Evolutionary conservation across 2,888 invertebrate species (phyloP), one percentile per base, ranked within the genome.

Genomic region (Abscondita cerata): DNA sequence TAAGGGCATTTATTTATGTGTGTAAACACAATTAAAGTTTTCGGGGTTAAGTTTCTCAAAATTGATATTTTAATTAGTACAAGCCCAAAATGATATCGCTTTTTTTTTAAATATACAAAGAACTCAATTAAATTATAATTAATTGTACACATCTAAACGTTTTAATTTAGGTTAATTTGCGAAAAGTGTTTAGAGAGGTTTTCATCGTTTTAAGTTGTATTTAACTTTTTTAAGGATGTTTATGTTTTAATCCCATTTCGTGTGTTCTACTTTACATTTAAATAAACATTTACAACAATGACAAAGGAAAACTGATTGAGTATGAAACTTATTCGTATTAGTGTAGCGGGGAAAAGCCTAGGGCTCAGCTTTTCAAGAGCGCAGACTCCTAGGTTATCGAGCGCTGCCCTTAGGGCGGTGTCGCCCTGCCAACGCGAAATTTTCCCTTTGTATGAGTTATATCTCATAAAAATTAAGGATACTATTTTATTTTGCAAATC

Each of bases 311-410:
- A 56, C 55, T 25, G 56, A 48, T 52, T 53, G 52, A 34, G 52
- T 53, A 52, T 40, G 50, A 62, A 41, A 19, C 47, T 25, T 25
- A 47, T 38, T 48, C 38, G 38, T 53, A 62, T 62, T 62, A 62
- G 53, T 57, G 57, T 51, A 62, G 19, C 44, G 52, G 41, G 50
- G 59, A 44, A 61, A 59, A 48, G 59, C 69, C 69, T 67, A 61
- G 64, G 68, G 69, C 66, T 59, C 52, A 53, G 33, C 53, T 44
- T 41, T 59, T 69, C 64, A 61, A 69, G 60, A 70, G 72, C 75
- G 75, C 73, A 75, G 72, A 69, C 71, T 70, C 74, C 68, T 65
- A 69, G 69, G 70, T 69, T 77, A 76, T 76, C 75, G 76, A 77
- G 70, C 76, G 76, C 72, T 69, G 72, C 73, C 73, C 74, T 69